Base-by-base conservation (phyloP, 1,140 invertebrate species). In the Cydia splendana region DNA sequence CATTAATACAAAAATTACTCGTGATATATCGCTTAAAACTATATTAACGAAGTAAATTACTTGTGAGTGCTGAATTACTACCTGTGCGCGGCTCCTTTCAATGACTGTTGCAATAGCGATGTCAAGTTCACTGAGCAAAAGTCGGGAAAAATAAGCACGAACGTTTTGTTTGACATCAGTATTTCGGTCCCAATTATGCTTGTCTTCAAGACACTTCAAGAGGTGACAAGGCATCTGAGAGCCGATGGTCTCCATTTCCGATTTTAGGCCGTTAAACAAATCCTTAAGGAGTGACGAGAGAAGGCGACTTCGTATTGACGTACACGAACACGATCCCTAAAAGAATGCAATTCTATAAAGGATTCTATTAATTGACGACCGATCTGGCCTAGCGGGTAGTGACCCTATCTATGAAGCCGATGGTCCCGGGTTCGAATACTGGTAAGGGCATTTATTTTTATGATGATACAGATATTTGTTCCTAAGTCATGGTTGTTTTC, bases 1-100 rank as follows among this genome's bases (percentile, higher is more conserved):
- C 13, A 51, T 42, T 42, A 7, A 1, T 42, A 38, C 3, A 42
- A 42, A 42, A 42, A 42, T 2, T 42, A 42, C 38, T 34, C 34
- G 34, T 34, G 34, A 34, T 34, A 6, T 6, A 30, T 4, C 30
- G 30, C 30, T 30, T 30, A 30, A 30, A 30, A 30, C 30, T 30
- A 1, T 13, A 45, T 45, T 45, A 45, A 48, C 45, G 45, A 48
- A 48, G 12, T 48, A 48, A 48, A 12, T 48, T 48, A 48, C 12
- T 4, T 4, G 15, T 48, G 45, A 15, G 45, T 48, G 12, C 53
- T 13, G 3, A 69, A 71, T n/a, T 10, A 71, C 13, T 83, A 91
- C 91, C 84, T 82, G 90, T 65, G 85, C 90, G 57, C 89, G 91
- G 81, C 91, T 91, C 75, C 89, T 91, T 77, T 92, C 91, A 75